These are phyloP conservation scores for Coleophora flavipennella DNA, from an alignment of 2,888 invertebrate genomes.

Conservation along the genomic window DNA sequence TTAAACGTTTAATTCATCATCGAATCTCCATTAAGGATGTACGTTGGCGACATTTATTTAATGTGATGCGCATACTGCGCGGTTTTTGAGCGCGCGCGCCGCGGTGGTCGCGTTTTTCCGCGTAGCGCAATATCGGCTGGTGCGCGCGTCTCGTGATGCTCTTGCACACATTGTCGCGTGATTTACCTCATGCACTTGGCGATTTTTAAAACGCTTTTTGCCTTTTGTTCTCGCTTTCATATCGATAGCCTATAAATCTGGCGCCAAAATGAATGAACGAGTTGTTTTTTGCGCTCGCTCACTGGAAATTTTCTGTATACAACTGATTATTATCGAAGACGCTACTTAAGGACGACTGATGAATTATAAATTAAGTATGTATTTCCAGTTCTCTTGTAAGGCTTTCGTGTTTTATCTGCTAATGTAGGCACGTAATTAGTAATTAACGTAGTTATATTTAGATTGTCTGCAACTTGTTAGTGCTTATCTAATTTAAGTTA, in stretches of 20 bases:
- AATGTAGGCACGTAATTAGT: no score
- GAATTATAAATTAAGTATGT: no score
- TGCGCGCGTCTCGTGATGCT: slow-evolving; percentile 29
- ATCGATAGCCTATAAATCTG: slow-evolving; percentile 58
- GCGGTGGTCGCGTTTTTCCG: slow-evolving; percentile 67
- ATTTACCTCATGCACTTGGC: slow-evolving; percentile 56
- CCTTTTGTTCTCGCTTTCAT: slow-evolving; percentile 46
- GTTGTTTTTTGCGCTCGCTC: slow-evolving; percentile 33
- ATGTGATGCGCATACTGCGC: slow-evolving; percentile 63
- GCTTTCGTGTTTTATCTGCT: no score
- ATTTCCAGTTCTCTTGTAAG: no score
- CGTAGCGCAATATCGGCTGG: slow-evolving; percentile 50
- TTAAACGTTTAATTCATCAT: slow-evolving; percentile 58
- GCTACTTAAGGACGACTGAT: no score
- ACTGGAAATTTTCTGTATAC: slow-evolving; percentile 10
- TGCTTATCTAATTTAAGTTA: no score
- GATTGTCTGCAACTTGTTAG: no score
- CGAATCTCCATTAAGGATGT: slow-evolving; percentile 52
- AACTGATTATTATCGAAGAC: slow-evolving; percentile 23
- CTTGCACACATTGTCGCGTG: slow-evolving; percentile 35
- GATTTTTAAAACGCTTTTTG: slow-evolving; percentile 57
- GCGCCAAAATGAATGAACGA: slow-evolving; percentile 64
- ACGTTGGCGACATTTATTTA: slow-evolving; percentile 43
- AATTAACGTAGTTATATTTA: no score
- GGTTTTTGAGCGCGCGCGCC: slow-evolving; percentile 47